A percentile compares a stretch with the other conserved stretches of the same genome.
Evolutionary conservation across 2,797 vertebrate genomes (phyloP).

Genomic region (Sebastes trivittatus): DNA sequence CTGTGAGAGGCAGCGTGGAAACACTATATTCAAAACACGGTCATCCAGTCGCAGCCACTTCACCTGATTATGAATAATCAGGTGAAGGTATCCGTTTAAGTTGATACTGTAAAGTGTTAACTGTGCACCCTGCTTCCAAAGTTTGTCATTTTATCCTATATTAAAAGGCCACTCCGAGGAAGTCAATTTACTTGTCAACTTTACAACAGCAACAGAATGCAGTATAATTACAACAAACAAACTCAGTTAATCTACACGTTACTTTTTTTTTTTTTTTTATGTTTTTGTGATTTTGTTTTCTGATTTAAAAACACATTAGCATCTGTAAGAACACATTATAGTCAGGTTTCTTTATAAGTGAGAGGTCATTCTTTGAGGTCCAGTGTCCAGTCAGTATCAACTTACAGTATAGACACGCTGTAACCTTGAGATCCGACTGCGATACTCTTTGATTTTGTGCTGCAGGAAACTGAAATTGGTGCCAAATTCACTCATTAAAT

Average conservation of each 20-base stretch:
- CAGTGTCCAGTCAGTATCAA: neutral
- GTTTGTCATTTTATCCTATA: neutral
- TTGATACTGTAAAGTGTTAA: no score
- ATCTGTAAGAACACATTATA: neutral
- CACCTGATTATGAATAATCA: conserved; percentile 50
- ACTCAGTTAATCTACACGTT: neutral
- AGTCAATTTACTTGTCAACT: neutral
- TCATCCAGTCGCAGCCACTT: conserved; percentile 27
- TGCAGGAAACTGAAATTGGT: neutral
- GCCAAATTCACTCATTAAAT: neutral
- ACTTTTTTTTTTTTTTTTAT: no score
- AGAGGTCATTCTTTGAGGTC: neutral
- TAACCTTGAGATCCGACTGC: neutral
- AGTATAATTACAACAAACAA: neutral
- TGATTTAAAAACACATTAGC: neutral
- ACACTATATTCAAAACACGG: conserved; percentile 53
- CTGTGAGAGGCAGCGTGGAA: conserved; percentile 46
- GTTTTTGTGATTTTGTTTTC: neutral
- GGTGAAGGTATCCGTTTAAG: neutral
- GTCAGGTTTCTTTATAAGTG: neutral
- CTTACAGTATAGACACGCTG: neutral
- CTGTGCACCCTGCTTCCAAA: no score
- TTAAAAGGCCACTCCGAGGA: neutral
- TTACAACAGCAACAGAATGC: neutral
- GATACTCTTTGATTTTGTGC: neutral